phyloP scores from a whole-genome alignment of 2,888 invertebrate genomes.

The Drosophila setosimentum region DNA sequence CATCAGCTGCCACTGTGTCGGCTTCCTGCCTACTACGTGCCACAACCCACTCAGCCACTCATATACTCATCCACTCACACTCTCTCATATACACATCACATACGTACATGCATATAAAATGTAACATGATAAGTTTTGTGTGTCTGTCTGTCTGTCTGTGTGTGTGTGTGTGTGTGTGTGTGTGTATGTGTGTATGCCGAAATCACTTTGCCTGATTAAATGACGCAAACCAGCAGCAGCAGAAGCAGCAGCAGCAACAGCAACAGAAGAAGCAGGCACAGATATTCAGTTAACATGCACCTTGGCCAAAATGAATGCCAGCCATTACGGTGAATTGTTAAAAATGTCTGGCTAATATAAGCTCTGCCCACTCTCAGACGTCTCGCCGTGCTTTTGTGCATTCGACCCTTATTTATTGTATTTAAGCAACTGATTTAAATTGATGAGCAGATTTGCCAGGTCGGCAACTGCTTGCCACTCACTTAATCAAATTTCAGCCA shows the following conservation, averaged over 20 bases:
- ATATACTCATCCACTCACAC: conserved; percentile 2
- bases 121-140: conserved; percentile 68
- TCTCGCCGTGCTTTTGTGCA: conserved; percentile 7
- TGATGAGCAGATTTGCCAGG: conserved; percentile 63
- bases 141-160: conserved; percentile 16
- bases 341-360: conserved; percentile 76
- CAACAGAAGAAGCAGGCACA: conserved; percentile 6
- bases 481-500: conserved; percentile 77
- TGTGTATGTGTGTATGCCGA: conserved; percentile 42
- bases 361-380: conserved; percentile 10
- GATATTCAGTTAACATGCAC: conserved; percentile 52
- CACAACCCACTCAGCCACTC: neutral
- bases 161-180: conserved; percentile 15
- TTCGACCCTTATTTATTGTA: conserved; percentile 70
- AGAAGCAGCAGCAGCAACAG: conserved; percentile 13
- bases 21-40: conserved; percentile 68
- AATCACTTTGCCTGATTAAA: conserved; percentile 82
- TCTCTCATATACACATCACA: conserved; percentile 21
- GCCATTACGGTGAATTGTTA: conserved; percentile 78
- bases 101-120: conserved; percentile 21
- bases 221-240: conserved; percentile 61
- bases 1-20: conserved; percentile 66
- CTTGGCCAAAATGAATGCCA: conserved; percentile 64
- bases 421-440: conserved; percentile 72
- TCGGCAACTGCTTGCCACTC: conserved; percentile 58